Evolutionary conservation across 2,113 vertebrate genomes (phyloP).

Genomic region (Caloenas nicobarica): DNA sequence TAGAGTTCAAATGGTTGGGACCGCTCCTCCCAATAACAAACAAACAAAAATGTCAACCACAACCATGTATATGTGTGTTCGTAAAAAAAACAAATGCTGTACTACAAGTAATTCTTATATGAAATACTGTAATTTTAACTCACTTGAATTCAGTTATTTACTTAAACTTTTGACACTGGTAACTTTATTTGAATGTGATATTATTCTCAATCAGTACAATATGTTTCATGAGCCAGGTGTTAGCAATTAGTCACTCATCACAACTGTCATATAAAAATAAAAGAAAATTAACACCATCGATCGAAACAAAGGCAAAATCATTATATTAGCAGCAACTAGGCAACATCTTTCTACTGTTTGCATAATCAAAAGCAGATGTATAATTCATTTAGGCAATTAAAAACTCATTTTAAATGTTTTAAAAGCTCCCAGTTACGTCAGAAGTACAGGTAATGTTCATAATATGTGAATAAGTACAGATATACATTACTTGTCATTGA

Average conservation of each 20-base stretch:
- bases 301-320: slow-evolving; percentile 49
- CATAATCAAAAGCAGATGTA: slow-evolving; percentile 41
- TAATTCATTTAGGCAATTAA: slow-evolving; percentile 46
- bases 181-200: neutral
- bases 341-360: neutral
- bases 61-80: neutral
- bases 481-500: neutral
- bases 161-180: neutral
- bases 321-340: slow-evolving; percentile 22
- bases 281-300: slow-evolving; percentile 30
- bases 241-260: slow-evolving; percentile 36
- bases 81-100: neutral
- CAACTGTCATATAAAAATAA: slow-evolving; percentile 20
- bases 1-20: neutral
- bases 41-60: too few relatives aligned
- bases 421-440: neutral
- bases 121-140: neutral
- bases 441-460: neutral
- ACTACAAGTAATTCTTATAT: neutral
- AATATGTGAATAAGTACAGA: neutral
- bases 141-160: neutral
- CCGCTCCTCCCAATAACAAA: neutral
- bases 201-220: neutral
- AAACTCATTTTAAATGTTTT: slow-evolving; percentile 1
- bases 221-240: neutral